These are phyloP conservation scores for Mus pahari DNA, from an alignment of 2,113 vertebrate genomes.

Conservation along the genomic window DNA sequence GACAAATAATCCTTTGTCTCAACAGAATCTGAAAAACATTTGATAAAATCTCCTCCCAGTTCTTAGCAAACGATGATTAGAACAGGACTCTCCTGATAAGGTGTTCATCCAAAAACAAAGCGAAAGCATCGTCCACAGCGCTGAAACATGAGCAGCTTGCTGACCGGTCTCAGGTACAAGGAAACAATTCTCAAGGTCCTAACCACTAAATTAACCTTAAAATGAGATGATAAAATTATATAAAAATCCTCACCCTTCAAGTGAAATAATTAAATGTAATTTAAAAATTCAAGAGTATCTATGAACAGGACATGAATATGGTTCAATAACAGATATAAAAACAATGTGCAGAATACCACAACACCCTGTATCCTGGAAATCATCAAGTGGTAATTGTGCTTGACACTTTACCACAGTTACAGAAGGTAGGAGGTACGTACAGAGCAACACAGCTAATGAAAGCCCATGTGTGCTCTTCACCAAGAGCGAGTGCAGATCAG, in stretches of 20 bases:
- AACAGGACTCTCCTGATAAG: background rate
- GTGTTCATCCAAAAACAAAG: background rate
- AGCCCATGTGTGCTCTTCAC: background rate
- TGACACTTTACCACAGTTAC: constrained; percentile 27
- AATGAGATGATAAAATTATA: background rate
- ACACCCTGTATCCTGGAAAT: background rate
- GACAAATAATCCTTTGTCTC: background rate
- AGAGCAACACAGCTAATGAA: background rate
- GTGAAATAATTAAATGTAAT: constrained; percentile 7
- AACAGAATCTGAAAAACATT: constrained; percentile 17
- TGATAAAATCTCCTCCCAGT: background rate
- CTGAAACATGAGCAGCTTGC: background rate
- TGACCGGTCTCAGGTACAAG: background rate
- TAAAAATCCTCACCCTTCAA: background rate
- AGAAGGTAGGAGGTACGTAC: background rate
- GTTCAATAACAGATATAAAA: background rate
- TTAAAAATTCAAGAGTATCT: constrained; percentile 15
- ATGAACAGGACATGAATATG: background rate
- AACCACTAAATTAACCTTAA: background rate
- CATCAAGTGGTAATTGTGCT: background rate
- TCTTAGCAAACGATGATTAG: constrained; percentile 29
- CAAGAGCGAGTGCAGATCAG: background rate
- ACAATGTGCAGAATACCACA: background rate
- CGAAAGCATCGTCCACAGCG: background rate
- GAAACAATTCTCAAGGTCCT: background rate